Base-by-base conservation (phyloP, 1,140 invertebrate species). In the Conus ventricosus region DNA sequence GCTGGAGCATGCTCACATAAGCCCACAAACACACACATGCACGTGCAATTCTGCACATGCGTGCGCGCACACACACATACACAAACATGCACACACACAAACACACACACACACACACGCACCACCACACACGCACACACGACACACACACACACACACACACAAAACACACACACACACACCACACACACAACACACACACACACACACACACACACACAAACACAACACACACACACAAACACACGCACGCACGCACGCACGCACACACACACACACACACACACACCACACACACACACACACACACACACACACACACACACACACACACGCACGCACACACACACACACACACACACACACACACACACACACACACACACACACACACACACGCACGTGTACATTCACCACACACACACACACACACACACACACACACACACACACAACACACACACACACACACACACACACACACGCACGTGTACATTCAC, bases 71-170 rank as follows among this genome's bases (percentile, higher is more conserved):
- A 39, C 39, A 39, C 39, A 39, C 39, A 1, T 39, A 3, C 39
- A 39, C 39, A 39, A 39, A 39, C 0, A 39, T 3, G 39, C 39
- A 39, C 39, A 39, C 39, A 3, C 39, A 39, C 0, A 3, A 0
- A 39, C 0, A 3, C 39, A 39, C 0, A 3, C 39, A 3, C 39
- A 7, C 71, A 75, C 71, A 75, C 71, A 75, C 71, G 7, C 71
- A 75, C n/a, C n/a, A n/a, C n/a, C n/a, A n/a, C n/a, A n/a, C n/a
- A n/a, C n/a, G n/a, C n/a, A n/a, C n/a, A n/a, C n/a, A n/a, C n/a
- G n/a, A n/a, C n/a, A n/a, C n/a, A n/a, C n/a, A n/a, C 71, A 75
- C 71, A 75, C 71, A 75, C 71, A 75, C 71, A 75, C 71, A 75
- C 71, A 75, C 71, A 75, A 75, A 15, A 75, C 71, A 75, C 71